A percentile compares a stretch with the other conserved stretches of the same genome.
Conservation (phyloP, 2,113 vertebrate species). For the Procavia capensis region DNA sequence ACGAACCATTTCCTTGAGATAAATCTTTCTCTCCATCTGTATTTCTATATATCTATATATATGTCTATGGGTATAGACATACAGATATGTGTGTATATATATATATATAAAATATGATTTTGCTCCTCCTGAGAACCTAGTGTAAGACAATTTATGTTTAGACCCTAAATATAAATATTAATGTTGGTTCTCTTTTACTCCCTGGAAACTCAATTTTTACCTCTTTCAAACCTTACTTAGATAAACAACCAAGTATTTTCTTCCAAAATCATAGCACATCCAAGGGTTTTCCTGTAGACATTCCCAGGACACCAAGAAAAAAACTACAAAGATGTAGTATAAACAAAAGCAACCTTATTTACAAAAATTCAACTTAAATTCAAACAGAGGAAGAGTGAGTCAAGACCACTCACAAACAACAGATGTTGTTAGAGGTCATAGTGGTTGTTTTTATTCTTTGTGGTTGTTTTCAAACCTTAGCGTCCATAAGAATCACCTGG, state of each 20-base stretch:
- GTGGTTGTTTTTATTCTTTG: conserved; percentile 26
- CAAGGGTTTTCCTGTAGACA: conserved; percentile 63
- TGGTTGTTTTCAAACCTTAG: conserved; percentile 35
- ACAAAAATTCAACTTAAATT: conserved; percentile 57
- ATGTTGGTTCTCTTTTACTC: conserved; percentile 58
- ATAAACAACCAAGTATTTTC: conserved; percentile 77
- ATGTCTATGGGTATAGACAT: too few relatives aligned
- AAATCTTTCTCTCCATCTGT: too few relatives aligned
- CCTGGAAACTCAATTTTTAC: conserved; percentile 55
- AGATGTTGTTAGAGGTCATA: conserved; percentile 51
- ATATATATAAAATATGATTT: too few relatives aligned
- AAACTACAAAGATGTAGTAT: conserved; percentile 50
- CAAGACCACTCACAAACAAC: conserved; percentile 37
- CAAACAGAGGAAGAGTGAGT: conserved; percentile 71
- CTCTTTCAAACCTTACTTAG: conserved; percentile 68
- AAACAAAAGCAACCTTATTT: conserved; percentile 76
- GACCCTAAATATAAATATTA: conserved; percentile 73
- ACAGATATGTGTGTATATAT: too few relatives aligned
- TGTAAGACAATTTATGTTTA: conserved; percentile 41
- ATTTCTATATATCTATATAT: too few relatives aligned
- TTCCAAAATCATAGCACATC: conserved; percentile 69
- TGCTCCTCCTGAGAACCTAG: too few relatives aligned
- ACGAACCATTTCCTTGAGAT: too few relatives aligned
- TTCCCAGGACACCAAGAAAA: conserved; percentile 70
- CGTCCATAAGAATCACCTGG: conserved; percentile 46